Evolutionary conservation across 2,888 invertebrate species (phyloP).

Genomic region (Caenorhabditis becei): DNA sequence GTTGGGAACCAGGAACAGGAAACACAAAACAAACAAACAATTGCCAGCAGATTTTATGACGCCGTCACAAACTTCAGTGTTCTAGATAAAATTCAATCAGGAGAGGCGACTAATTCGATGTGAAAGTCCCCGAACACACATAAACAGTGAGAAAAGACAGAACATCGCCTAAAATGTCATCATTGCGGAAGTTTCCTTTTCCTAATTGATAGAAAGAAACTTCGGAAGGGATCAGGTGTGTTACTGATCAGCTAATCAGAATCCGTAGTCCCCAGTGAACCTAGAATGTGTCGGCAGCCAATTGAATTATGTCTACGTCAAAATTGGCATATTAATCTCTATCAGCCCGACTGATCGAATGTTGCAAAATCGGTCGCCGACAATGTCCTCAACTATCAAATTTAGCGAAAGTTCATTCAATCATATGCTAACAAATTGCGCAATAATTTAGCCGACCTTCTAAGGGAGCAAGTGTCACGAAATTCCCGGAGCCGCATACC

Average conservation of each 20-base stretch:
- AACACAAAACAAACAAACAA: slow-evolving; percentile 18
- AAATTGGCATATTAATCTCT: background rate
- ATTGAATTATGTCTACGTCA: slow-evolving; percentile 21
- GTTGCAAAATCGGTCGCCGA: background rate
- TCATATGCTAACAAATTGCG: slow-evolving; percentile 3
- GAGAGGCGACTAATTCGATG: slow-evolving; percentile 26
- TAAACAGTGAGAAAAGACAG: slow-evolving; percentile 25
- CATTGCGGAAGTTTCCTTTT: slow-evolving; percentile 8
- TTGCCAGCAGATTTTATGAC: slow-evolving; percentile 10
- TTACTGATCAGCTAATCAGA: background rate
- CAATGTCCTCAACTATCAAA: background rate
- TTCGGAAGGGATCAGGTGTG: background rate
- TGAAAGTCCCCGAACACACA: slow-evolving; percentile 36
- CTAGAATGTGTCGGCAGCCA: background rate
- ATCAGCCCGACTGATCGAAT: background rate
- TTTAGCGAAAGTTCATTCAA: background rate
- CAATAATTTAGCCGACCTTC: background rate
- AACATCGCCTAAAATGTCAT: slow-evolving; percentile 22
- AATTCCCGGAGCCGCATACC: background rate
- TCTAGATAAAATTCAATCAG: slow-evolving; percentile 15
- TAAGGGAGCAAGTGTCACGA: background rate
- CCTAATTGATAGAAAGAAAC: background rate
- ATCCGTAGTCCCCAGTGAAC: background rate
- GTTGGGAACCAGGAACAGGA: slow-evolving; percentile 20
- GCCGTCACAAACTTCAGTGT: slow-evolving; percentile 16